Evolutionary conservation across 2,113 vertebrate species (phyloP).

Genomic region (Speoplatyrhinus poulsoni): DNA sequence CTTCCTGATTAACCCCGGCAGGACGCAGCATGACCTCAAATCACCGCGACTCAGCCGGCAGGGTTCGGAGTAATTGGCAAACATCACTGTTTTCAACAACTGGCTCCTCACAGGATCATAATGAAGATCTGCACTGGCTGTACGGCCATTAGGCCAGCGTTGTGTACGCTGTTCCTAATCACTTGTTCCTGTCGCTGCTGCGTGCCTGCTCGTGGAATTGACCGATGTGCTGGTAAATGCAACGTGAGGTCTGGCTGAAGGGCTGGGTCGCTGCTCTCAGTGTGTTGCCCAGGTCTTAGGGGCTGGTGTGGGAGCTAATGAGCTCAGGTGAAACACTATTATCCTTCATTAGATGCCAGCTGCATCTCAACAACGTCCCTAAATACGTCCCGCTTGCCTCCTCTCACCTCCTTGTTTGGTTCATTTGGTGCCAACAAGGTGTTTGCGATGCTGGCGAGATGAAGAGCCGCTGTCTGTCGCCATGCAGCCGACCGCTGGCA

Average conservation of each 20-base stretch:
- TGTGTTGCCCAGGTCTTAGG: slow-evolving; percentile 40
- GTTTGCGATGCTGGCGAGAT: slow-evolving; percentile 31
- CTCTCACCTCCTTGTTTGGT: slow-evolving; percentile 34
- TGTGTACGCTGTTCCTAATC: slow-evolving; percentile 43
- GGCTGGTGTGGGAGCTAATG: slow-evolving; percentile 62
- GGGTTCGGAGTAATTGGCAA: slow-evolving; percentile 58
- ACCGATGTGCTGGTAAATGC: slow-evolving; percentile 58
- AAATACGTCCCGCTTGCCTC: slow-evolving; percentile 49
- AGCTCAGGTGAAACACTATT: slow-evolving; percentile 27
- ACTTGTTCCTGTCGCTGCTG: slow-evolving; percentile 41
- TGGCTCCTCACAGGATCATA: slow-evolving; percentile 55
- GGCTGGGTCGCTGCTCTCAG: slow-evolving; percentile 49
- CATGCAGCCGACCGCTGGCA: too few relatives aligned
- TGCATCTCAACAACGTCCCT: slow-evolving; percentile 50
- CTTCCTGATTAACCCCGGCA: slow-evolving; percentile 36
- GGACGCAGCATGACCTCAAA: slow-evolving; percentile 49
- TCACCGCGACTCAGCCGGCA: slow-evolving; percentile 45
- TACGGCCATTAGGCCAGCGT: slow-evolving; percentile 43
- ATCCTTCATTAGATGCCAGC: slow-evolving; percentile 39
- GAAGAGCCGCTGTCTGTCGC: slow-evolving; percentile 21
- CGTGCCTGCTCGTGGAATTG: slow-evolving; percentile 54
- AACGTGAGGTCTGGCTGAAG: slow-evolving; percentile 19
- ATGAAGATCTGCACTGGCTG: slow-evolving; percentile 42
- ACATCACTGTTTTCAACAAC: slow-evolving; percentile 56
- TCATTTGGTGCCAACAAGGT: slow-evolving; percentile 57